phyloP scores from a whole-genome alignment of 2,797 vertebrate genomes.

The Pseudomugil tenellus region DNA sequence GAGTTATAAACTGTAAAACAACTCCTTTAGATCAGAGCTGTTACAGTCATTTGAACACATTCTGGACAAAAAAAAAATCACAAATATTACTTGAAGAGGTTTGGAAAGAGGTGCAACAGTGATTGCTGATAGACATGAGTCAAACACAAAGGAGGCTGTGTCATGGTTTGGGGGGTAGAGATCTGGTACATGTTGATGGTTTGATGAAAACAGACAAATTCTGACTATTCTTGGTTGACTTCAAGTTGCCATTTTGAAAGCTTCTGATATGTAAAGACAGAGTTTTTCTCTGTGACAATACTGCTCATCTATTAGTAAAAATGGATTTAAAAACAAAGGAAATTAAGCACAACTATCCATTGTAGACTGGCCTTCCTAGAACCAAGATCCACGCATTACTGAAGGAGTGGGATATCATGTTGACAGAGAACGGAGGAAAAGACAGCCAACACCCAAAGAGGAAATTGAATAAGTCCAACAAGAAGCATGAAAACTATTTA shows the following conservation, averaged over 20 bases:
- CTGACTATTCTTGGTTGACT: too few species aligned
- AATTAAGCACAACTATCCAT: too few species aligned
- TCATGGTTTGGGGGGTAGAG: not conserved
- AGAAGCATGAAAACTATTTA: not conserved
- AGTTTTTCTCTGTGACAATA: not conserved
- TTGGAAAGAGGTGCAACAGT: too few species aligned
- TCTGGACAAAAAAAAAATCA: not conserved
- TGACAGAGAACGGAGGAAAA: too few species aligned
- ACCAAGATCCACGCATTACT: too few species aligned
- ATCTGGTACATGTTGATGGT: not conserved
- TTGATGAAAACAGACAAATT: not conserved
- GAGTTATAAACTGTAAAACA: slow-evolving; percentile 19
- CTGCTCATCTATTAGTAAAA: too few species aligned
- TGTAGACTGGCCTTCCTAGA: too few species aligned
- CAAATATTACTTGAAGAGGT: too few species aligned
- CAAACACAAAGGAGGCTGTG: not conserved
- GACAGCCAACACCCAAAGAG: not conserved
- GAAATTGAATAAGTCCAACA: not conserved
- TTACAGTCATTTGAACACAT: not conserved
- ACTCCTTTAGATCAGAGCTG: not conserved
- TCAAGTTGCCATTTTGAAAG: not conserved
- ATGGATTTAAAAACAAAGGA: too few species aligned
- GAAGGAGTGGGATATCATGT: too few species aligned
- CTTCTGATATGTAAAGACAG: not conserved
- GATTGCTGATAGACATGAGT: not conserved